phyloP scores from a whole-genome alignment of 2,888 invertebrate genomes.

The Catocala nupta region DNA sequence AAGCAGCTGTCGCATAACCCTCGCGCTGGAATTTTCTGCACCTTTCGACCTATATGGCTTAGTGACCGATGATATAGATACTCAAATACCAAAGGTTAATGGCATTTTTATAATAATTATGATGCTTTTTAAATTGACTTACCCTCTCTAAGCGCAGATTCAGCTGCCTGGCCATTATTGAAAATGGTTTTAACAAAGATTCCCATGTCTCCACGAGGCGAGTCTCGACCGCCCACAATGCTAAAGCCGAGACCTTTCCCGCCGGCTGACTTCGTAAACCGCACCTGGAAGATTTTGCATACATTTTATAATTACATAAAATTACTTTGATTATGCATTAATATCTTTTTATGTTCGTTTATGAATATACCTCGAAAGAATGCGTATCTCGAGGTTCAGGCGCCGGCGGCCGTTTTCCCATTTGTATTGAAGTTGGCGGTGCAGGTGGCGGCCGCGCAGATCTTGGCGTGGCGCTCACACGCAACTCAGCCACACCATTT shows the following conservation, averaged over 20 bases:
- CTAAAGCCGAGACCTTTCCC: constrained; percentile 96
- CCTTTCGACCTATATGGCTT: constrained; percentile 32
- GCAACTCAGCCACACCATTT: constrained; percentile 77
- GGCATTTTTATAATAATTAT: neutral
- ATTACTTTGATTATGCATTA: neutral
- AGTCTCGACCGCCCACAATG: constrained; percentile 95
- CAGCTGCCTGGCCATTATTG: constrained; percentile 94
- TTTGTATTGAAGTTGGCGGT: constrained; percentile 63
- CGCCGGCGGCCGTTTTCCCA: constrained; percentile 74
- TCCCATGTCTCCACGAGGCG: constrained; percentile 94
- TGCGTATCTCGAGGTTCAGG: constrained; percentile 81
- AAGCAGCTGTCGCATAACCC: constrained; percentile 70
- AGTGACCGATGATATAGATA: constrained; percentile 12
- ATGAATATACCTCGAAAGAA: constrained; percentile 73
- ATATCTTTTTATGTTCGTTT: neutral
- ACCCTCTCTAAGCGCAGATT: constrained; percentile 94
- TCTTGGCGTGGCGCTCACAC: constrained; percentile 79
- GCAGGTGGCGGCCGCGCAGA: constrained; percentile 76
- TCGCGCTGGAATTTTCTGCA: constrained; percentile 46
- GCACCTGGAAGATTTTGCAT: constrained; percentile 75
- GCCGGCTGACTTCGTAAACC: constrained; percentile 93
- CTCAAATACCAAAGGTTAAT: too few species aligned
- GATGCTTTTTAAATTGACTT: constrained; percentile 31
- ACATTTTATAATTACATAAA: constrained; percentile 2
- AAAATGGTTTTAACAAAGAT: constrained; percentile 96